phyloP scores from a whole-genome alignment of 23 tunicate species.

The Aplidium turbinatum region DNA sequence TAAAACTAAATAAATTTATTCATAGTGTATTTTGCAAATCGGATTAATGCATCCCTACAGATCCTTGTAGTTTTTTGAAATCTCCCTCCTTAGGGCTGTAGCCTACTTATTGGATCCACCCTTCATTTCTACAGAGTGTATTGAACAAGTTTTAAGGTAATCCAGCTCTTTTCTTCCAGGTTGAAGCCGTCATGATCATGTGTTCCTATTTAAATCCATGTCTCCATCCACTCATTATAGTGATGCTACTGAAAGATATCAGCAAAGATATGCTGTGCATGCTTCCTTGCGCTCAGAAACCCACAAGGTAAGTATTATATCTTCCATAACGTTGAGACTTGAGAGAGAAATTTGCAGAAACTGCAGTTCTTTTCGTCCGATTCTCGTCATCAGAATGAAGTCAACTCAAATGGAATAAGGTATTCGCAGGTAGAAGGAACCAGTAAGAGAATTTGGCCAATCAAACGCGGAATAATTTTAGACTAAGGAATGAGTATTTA shows the following conservation, averaged over 20 bases:
- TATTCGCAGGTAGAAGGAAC: neutral
- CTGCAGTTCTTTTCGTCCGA: too few relatives aligned
- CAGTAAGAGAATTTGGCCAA: neutral
- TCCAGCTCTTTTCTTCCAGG: too few relatives aligned
- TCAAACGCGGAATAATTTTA: neutral
- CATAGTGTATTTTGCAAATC: too few relatives aligned
- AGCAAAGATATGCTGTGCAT: slow-evolving; percentile 37
- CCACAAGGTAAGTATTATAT: too few relatives aligned
- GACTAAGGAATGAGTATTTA: neutral
- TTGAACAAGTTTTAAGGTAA: too few relatives aligned
- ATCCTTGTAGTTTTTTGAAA: too few relatives aligned
- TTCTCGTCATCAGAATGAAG: neutral
- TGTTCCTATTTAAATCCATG: slow-evolving; percentile 72
- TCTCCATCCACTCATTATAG: slow-evolving; percentile 75
- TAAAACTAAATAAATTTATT: too few relatives aligned
- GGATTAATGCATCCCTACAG: too few relatives aligned
- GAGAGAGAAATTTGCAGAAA: too few relatives aligned
- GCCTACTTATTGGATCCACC: too few relatives aligned
- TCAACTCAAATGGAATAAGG: neutral
- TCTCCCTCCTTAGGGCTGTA: neutral
- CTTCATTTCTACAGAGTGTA: too few relatives aligned
- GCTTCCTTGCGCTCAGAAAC: neutral
- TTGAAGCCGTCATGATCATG: slow-evolving; percentile 48
- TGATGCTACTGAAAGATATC: slow-evolving; percentile 58
- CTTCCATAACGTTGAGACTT: too few relatives aligned